These are phyloP conservation scores for Orestias chungarensis DNA, from an alignment of 2,797 vertebrate genomes.

Conservation along the genomic window DNA sequence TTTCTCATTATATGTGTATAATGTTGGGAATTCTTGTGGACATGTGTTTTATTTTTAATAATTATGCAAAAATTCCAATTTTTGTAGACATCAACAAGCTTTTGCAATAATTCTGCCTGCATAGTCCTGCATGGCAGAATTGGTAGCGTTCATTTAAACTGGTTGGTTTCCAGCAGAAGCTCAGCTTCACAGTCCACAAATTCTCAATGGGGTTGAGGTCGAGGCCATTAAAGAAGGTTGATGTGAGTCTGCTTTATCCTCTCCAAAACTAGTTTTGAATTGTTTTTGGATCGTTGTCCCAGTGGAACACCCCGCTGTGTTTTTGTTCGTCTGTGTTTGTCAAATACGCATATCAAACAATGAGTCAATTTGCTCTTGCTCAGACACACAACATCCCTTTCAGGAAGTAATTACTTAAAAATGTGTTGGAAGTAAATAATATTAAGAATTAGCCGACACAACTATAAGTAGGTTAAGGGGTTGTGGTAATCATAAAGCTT, in stretches of 20 bases:
- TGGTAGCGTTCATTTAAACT: slow-evolving; percentile 1
- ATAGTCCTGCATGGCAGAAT: neutral
- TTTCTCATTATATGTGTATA: neutral
- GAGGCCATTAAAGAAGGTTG: neutral
- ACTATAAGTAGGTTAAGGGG: neutral
- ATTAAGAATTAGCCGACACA: neutral
- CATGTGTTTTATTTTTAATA: no score
- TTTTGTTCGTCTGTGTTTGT: slow-evolving; percentile 1
- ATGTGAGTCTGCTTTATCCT: slow-evolving; percentile 6
- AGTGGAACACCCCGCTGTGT: neutral
- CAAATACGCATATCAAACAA: neutral
- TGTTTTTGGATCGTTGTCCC: neutral
- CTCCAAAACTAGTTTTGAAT: neutral
- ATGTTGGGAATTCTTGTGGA: neutral
- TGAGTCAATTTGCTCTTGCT: neutral
- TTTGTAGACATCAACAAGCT: neutral
- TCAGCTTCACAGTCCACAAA: slow-evolving; percentile 8
- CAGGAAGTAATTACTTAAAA: neutral
- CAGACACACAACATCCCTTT: neutral
- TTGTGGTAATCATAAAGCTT: neutral
- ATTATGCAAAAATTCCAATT: no score
- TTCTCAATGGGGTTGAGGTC: neutral
- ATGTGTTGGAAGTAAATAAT: neutral
- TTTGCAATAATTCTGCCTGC: slow-evolving; percentile 2
- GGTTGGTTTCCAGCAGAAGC: neutral